These are phyloP conservation scores for Myiozetetes cayanensis DNA, from an alignment of 2,113 vertebrate species.

Conservation along the genomic window DNA sequence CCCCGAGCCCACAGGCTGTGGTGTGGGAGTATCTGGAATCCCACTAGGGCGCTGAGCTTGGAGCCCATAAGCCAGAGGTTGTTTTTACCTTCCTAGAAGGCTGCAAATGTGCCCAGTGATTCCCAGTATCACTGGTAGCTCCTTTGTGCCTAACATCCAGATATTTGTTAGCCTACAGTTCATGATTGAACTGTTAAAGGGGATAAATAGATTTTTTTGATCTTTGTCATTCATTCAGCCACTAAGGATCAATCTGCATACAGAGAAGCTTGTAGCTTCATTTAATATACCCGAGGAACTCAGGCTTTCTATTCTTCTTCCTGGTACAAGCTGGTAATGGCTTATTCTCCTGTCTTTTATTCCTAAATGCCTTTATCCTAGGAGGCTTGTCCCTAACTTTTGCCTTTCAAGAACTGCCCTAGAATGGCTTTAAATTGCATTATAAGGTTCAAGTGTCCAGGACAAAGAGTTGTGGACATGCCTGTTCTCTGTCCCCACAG, in stretches of 20 bases:
- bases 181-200: background rate
- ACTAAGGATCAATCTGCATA: background rate
- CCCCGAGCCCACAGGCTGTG: background rate
- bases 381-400: background rate
- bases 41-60: background rate
- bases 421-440: background rate
- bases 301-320: background rate
- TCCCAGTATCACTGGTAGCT: background rate
- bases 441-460: background rate
- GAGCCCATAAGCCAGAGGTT: background rate
- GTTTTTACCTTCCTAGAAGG: background rate
- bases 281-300: background rate
- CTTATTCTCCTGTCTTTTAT: background rate
- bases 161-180: background rate
- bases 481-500: background rate
- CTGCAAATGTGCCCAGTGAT: background rate
- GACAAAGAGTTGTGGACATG: background rate
- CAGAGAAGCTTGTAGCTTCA: background rate
- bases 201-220: background rate
- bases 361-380: background rate
- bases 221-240: background rate
- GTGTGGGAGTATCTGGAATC: slow-evolving; percentile 13
- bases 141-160: background rate
- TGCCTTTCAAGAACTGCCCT: background rate
- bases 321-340: background rate